phyloP scores from a whole-genome alignment of 2,113 vertebrate species.

The Cynocephalus volans region DNA sequence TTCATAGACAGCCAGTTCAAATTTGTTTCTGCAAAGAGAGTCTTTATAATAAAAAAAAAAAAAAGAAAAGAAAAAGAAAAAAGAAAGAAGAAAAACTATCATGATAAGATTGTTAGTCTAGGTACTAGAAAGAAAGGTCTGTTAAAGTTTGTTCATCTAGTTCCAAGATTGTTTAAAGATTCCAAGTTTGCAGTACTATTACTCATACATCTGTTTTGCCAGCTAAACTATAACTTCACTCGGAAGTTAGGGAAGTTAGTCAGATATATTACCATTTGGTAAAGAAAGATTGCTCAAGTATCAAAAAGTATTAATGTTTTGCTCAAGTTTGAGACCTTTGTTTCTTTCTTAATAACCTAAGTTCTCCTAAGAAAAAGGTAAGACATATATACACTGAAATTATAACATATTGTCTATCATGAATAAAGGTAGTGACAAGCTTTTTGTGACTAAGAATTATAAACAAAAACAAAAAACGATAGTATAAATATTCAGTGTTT shows the following conservation, averaged over 20 bases:
- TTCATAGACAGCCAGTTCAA: constrained; percentile 37
- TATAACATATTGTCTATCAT: not conserved
- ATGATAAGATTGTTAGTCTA: not conserved
- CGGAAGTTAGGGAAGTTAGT: not conserved
- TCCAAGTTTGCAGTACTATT: not conserved
- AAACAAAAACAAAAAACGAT: constrained; percentile 26
- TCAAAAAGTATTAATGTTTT: constrained; percentile 33
- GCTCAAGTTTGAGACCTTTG: not conserved
- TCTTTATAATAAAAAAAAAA: not conserved
- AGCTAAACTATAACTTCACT: not conserved
- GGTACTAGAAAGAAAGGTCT: not conserved
- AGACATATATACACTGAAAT: not conserved
- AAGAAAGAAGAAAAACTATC: not conserved
- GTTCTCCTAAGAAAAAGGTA: not conserved
- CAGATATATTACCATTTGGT: not conserved
- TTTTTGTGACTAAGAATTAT: constrained; percentile 9
- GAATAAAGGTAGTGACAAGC: not conserved
- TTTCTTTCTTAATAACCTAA: not conserved
- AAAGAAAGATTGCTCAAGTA: not conserved
- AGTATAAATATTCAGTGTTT: not conserved
- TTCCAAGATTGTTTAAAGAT: not conserved
- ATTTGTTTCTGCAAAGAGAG: not conserved
- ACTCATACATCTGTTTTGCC: not conserved
- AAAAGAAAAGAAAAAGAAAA: not conserved
- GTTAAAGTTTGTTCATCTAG: not conserved